These are phyloP conservation scores for Theocolax elegans DNA, from an alignment of 1,140 invertebrate species.

Conservation along the genomic window DNA sequence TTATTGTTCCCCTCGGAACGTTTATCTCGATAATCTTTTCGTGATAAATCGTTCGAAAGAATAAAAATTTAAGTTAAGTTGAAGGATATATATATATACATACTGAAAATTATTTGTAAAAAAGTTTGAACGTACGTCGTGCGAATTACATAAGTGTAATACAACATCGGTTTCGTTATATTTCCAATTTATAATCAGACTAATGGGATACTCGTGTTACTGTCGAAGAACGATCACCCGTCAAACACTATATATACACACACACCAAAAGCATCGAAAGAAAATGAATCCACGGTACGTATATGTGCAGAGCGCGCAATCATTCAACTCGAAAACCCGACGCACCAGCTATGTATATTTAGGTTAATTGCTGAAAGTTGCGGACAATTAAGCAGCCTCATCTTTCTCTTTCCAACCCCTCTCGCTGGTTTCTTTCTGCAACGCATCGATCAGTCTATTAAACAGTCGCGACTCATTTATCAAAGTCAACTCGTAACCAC, in stretches of 20 bases:
- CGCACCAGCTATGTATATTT: background rate
- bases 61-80: too few species aligned
- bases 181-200: background rate
- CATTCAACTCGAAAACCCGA: background rate
- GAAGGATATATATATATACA: too few species aligned
- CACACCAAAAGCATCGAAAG: background rate
- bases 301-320: background rate
- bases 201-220: slow-evolving; percentile 8
- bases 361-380: slow-evolving; percentile 38
- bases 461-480: slow-evolving; percentile 50
- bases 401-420: background rate
- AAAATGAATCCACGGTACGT: background rate
- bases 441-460: slow-evolving; percentile 53
- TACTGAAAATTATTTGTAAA: too few species aligned
- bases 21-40: too few species aligned
- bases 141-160: too few species aligned
- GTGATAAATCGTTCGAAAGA: too few species aligned
- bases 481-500: slow-evolving; percentile 42
- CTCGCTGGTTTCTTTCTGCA: background rate
- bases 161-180: too few species aligned
- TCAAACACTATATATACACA: background rate
- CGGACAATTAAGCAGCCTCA: slow-evolving; percentile 34
- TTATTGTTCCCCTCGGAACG: too few species aligned
- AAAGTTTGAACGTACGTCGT: too few species aligned
- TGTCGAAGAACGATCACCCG: slow-evolving; percentile 17